Conservation (phyloP, 2,797 vertebrate species). For the Nothura maculosa region DNA sequence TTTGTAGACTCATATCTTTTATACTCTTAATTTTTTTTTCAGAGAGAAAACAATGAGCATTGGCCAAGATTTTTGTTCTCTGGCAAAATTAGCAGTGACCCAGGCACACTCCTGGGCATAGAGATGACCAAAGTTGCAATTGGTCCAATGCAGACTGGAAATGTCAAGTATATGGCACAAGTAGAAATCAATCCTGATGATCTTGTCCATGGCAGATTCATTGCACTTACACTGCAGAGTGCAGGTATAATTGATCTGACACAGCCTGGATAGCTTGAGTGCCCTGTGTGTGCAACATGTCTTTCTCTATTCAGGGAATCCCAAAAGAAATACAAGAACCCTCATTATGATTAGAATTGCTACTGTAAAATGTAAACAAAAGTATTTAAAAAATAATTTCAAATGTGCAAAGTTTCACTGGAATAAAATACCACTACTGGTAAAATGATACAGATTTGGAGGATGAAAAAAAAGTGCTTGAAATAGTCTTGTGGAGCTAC, state of each 20-base stretch:
- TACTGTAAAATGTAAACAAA: not conserved
- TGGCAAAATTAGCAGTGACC: not conserved
- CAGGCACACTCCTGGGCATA: rapidly evolving
- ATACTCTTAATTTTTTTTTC: not conserved
- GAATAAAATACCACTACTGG: not conserved
- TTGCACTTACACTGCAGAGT: not conserved
- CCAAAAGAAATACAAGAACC: not conserved
- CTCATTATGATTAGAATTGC: not conserved
- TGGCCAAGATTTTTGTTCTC: not conserved
- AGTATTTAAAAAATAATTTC: not conserved
- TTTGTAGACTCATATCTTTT: not conserved
- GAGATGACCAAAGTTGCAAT: not conserved
- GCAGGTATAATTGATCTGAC: not conserved
- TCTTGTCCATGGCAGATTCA: not conserved
- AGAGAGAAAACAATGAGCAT: not conserved
- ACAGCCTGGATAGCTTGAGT: not conserved
- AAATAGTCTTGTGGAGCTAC: too few relatives aligned
- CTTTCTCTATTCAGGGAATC: not conserved
- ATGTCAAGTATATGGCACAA: not conserved
- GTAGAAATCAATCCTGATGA: not conserved
- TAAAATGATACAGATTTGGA: not conserved
- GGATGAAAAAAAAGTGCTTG: not conserved
- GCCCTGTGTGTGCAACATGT: not conserved
- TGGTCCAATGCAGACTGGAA: not conserved
- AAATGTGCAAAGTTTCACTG: not conserved